These are phyloP conservation scores for Drosophila bocqueti DNA, from an alignment of 1,140 invertebrate species.

Conservation along the genomic window DNA sequence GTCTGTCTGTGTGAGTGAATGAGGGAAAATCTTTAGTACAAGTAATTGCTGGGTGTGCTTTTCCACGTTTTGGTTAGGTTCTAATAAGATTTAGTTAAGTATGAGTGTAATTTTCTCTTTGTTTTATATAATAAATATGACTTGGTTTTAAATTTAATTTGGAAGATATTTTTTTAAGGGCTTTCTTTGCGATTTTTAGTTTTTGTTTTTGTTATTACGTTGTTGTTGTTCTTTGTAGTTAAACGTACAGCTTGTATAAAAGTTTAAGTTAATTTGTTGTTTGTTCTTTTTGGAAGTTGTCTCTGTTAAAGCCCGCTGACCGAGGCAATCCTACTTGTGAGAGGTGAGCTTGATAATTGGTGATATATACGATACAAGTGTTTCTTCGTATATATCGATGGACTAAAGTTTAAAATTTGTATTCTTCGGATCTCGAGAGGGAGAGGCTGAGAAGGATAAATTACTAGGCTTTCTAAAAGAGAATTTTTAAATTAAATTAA, in stretches of 20 bases:
- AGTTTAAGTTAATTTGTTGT: conserved; percentile 63
- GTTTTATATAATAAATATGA: conserved; percentile 55
- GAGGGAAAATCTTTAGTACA: conserved; percentile 53
- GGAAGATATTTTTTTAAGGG: conserved; percentile 67
- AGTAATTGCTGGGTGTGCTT: conserved; percentile 53
- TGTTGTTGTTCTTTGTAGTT: conserved; percentile 54
- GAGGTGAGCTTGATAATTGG: conserved; percentile 50
- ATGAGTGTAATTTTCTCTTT: conserved; percentile 43
- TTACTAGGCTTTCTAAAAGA: neutral
- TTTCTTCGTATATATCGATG: conserved; percentile 29
- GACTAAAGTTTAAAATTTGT: conserved; percentile 28
- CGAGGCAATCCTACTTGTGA: conserved; percentile 50
- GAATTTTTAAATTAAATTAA: neutral
- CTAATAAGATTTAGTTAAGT: conserved; percentile 66
- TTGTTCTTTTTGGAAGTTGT: conserved; percentile 63
- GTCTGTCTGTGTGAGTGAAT: conserved; percentile 16
- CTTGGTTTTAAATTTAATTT: conserved; percentile 72
- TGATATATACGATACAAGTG: conserved; percentile 30
- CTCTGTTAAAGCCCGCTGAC: conserved; percentile 50
- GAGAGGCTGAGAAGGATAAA: conserved; percentile 16
- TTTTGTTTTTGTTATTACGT: conserved; percentile 39
- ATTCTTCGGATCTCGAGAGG: conserved; percentile 12
- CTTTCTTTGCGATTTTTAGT: conserved; percentile 51
- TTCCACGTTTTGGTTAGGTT: conserved; percentile 48
- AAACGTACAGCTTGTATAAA: conserved; percentile 75